phyloP scores from a whole-genome alignment of 2,888 invertebrate genomes.

The Dyspetes luteomarginatus region DNA sequence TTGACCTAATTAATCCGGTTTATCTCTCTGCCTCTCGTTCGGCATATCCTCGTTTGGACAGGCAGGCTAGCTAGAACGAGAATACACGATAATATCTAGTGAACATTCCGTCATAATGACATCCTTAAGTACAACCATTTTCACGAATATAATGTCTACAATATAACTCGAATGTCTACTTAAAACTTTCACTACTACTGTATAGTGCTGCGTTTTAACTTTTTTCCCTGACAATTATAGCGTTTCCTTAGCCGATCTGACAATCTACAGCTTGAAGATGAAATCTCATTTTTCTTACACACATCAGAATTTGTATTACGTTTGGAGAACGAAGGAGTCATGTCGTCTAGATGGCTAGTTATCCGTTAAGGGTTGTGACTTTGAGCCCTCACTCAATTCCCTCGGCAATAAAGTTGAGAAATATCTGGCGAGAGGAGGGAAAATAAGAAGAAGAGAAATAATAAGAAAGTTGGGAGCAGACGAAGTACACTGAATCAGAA shows the following conservation, averaged over 20 bases:
- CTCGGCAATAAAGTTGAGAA: slow-evolving; percentile 26
- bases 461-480: slow-evolving; percentile 58
- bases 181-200: not conserved
- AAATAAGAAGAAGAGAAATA: slow-evolving; percentile 46
- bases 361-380: not conserved
- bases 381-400: slow-evolving; percentile 1
- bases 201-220: not conserved
- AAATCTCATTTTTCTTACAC: not conserved
- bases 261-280: not conserved
- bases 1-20: slow-evolving; percentile 74
- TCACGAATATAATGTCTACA: slow-evolving; percentile 19
- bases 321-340: not conserved
- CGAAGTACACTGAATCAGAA: slow-evolving; percentile 40
- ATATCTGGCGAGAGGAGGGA: slow-evolving; percentile 21
- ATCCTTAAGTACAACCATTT: slow-evolving; percentile 35
- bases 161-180: slow-evolving; percentile 1
- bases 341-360: not conserved
- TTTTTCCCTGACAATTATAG: not conserved
- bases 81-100: not conserved
- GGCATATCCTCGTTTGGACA: not conserved
- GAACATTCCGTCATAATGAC: slow-evolving; percentile 16
- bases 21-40: slow-evolving; percentile 30
- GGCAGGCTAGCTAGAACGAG: not conserved
- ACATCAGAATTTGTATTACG: slow-evolving; percentile 2
- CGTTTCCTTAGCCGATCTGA: not conserved